A percentile compares a stretch with the other conserved stretches of the same genome.
phyloP scores from a whole-genome alignment of 2,113 vertebrate genomes.

The Cygnus atratus region DNA sequence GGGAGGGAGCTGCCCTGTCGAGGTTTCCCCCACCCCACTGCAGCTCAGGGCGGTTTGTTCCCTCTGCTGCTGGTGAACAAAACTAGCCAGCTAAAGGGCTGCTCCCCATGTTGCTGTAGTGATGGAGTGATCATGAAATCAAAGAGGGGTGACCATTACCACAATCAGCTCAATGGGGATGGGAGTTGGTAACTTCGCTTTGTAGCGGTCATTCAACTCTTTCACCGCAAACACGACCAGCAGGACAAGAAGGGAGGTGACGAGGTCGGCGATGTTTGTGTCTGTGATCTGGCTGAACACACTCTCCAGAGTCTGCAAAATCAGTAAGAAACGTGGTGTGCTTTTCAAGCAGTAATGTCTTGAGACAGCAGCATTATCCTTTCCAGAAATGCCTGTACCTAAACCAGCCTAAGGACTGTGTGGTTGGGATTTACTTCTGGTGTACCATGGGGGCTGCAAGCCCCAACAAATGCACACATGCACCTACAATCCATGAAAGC shows the following conservation, averaged over 20 bases:
- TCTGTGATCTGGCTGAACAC: constrained; percentile 85
- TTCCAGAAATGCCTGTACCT: neutral
- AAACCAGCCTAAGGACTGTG: neutral
- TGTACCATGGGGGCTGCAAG: neutral
- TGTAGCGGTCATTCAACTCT: constrained; percentile 91
- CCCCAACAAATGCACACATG: neutral
- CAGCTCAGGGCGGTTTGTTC: neutral
- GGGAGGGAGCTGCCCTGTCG: neutral
- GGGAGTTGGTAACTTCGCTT: constrained; percentile 88
- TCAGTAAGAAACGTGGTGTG: neutral
- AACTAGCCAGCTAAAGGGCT: neutral
- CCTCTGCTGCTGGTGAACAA: neutral
- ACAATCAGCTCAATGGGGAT: constrained; percentile 94
- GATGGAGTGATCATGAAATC: neutral
- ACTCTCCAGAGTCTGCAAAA: constrained; percentile 81
- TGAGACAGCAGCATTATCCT: neutral
- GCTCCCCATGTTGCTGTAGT: rapidly evolving
- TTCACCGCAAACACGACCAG: constrained; percentile 86
- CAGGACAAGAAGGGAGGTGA: constrained; percentile 87
- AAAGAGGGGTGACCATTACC: constrained; percentile 76
- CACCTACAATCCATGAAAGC: neutral
- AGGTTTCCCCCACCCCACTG: neutral
- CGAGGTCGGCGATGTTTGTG: constrained; percentile 88
- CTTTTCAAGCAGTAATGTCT: neutral
- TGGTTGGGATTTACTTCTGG: neutral